A percentile compares a stretch with the other conserved stretches of the same genome.
These are phyloP conservation scores for Amphibalanus amphitrite DNA, from an alignment of 1,140 invertebrate species.

Conservation along the genomic window DNA sequence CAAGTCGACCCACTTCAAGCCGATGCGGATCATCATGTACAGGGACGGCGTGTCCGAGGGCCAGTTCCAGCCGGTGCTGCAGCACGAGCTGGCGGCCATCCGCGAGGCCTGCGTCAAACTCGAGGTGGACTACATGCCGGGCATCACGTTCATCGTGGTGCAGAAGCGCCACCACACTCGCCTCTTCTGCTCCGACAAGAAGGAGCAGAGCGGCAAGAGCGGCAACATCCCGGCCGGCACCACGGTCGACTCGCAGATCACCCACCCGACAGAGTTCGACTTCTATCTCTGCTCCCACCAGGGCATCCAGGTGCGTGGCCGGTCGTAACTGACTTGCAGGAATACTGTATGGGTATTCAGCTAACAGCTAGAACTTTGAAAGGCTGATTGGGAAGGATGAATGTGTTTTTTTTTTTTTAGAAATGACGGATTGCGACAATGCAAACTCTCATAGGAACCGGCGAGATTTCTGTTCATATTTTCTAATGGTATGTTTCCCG, in stretches of 20 bases:
- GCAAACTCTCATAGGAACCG: too few relatives aligned
- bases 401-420: too few relatives aligned
- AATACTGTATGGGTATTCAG: too few relatives aligned
- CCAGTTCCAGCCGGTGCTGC: slow-evolving; percentile 65
- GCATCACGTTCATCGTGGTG: slow-evolving; percentile 98
- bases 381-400: too few relatives aligned
- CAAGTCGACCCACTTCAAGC: slow-evolving; percentile 86
- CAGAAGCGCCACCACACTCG: slow-evolving; percentile 96
- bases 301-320: slow-evolving; percentile 85
- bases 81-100: slow-evolving; percentile 92
- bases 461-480: too few relatives aligned
- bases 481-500: too few relatives aligned
- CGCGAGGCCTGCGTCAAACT: slow-evolving; percentile 97
- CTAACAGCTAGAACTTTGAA: too few relatives aligned
- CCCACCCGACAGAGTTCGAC: slow-evolving; percentile 99
- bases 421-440: too few relatives aligned
- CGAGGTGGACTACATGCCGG: slow-evolving; percentile 94
- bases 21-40: slow-evolving; percentile 93
- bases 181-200: slow-evolving; percentile 95
- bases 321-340: too few relatives aligned
- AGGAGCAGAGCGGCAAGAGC: slow-evolving; percentile 94
- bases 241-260: slow-evolving; percentile 97
- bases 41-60: slow-evolving; percentile 94
- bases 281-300: slow-evolving; percentile 99
- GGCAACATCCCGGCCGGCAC: slow-evolving; percentile 99